Base-by-base conservation (phyloP, 1,140 invertebrate genomes). In the Anastrepha ludens region DNA sequence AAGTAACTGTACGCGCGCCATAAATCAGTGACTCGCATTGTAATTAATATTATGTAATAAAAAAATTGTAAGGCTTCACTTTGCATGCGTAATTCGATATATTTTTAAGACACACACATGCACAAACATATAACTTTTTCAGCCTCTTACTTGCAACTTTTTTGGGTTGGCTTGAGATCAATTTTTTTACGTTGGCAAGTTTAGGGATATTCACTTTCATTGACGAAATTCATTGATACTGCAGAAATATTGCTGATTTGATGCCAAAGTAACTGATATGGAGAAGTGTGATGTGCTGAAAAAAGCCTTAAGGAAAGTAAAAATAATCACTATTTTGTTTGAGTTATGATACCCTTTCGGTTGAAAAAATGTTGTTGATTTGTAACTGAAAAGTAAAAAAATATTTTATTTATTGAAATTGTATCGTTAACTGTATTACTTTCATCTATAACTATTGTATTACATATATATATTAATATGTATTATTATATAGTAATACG, bases 1-100 rank as follows among this genome's bases (percentile, higher is more conserved):
- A 6, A 62, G 9, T 8, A 62, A 1, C 60, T 62, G 13, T 62
- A 62, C 60, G n/a, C 15, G n/a, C 7, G 47, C 41, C 50, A 55
- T 8, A 62, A 62, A 62, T 17, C 13, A 62, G 1, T 17, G 1
- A 62, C 1, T 55, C 50, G 6, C 50, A 11, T 55, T 55, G 50
- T 55, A 55, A 55, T 55, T 55, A 11, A 55, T 55, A 55, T 55
- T 2, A 55, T 55, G n/a, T 17, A 15, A 17, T 17, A 17, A 62
- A 62, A 62, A 15, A 62, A 62, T 62, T 62, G 4, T 81, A 81
- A 29, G 74, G 74, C 47, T 81, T 81, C 74, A 58, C 44, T 81
- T 8, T 4, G 47, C 44, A 20, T 17, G 7, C 44, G 74, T 55
- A 81, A 81, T 20, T 81, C n/a, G 74, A 81, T 81, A 58, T 3